Evolutionary conservation across 2,888 invertebrate species (phyloP), one percentile per base, ranked within the genome.

Genomic region (Adela reaumurella): DNA sequence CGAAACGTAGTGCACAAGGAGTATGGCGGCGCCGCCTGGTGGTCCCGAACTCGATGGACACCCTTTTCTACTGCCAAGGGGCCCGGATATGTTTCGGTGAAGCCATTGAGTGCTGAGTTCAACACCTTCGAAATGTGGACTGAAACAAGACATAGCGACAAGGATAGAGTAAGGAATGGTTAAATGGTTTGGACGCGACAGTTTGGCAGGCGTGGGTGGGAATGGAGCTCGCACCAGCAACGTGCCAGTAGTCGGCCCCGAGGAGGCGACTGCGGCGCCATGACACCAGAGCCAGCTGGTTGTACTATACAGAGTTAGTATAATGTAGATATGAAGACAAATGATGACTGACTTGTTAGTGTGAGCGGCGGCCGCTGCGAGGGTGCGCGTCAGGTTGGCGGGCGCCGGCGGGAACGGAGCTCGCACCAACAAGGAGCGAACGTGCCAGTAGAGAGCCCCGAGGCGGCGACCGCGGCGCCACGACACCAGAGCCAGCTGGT

Each of bases 371-470:
- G 82, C 80, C 11, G 82, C 76, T 17, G 81, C 79, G 54, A 91
- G 81, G 19, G 90, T 89, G 59, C 89, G 86, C 47, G 87, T 83
- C 46, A 94, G 78, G 74, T 94, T 94, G 47, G 88, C 86, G 28
- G 87, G 84, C 28, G 93, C 91, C 29, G 89, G 90, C 11, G 91
- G 90, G 76, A 94, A 94, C 29, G 93, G 92, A 65, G 90, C 89
- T 60, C 89, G 86, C 47, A 93, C 91, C 10, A 90, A 85, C 56
- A 93, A 84, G 55, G 91, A 90, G 54, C 93, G 83, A 51, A 90
- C 87, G 70, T 94, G 93, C 78, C 91, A 90, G 76, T 92, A 94
- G 49, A 93, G 88, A 2, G 92, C 90, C 48, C 88, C 87, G 53
- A 94, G 81, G 59, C 89, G 87, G 62, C 92, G 87, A 17, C 90